A percentile compares a stretch with the other conserved stretches of the same genome.
These are phyloP conservation scores for Rhipidura dahli DNA, from an alignment of 2,113 vertebrate genomes.

Conservation along the genomic window DNA sequence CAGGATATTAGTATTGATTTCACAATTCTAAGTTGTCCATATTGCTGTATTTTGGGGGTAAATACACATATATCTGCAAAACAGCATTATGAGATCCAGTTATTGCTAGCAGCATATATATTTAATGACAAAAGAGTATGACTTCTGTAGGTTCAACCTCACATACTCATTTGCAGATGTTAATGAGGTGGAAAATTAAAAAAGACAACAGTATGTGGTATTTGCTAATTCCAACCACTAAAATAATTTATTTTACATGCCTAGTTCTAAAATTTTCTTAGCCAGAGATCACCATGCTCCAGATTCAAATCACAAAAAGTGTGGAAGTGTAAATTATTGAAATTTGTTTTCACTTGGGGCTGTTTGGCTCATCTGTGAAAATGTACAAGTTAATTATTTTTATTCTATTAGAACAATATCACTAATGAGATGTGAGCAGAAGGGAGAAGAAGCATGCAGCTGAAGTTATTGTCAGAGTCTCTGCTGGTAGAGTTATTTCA, in stretches of 20 bases:
- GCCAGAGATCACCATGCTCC: background rate
- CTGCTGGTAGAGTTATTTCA: background rate
- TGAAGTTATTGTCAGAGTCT: background rate
- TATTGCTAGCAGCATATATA: background rate
- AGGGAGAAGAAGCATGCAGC: background rate
- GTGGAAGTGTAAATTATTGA: background rate
- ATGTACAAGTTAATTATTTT: conserved; percentile 46
- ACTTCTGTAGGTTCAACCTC: conserved; percentile 29
- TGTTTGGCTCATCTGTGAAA: background rate
- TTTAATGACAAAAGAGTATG: conserved; percentile 31
- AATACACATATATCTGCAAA: background rate
- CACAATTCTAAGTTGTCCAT: background rate
- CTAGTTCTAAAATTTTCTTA: background rate
- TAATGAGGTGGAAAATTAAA: conserved; percentile 73
- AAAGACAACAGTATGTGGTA: conserved; percentile 46
- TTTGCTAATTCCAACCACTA: conserved; percentile 21
- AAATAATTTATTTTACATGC: background rate
- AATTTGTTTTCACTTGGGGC: background rate
- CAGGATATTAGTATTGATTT: background rate
- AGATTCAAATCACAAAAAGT: conserved; percentile 9
- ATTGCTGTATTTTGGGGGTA: background rate
- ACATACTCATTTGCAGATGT: conserved; percentile 38
- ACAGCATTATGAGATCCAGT: background rate
- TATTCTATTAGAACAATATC: conserved; percentile 13
- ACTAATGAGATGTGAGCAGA: background rate